Base-by-base conservation (phyloP, 2,888 invertebrate genomes). In the Crioceris asparagi region DNA sequence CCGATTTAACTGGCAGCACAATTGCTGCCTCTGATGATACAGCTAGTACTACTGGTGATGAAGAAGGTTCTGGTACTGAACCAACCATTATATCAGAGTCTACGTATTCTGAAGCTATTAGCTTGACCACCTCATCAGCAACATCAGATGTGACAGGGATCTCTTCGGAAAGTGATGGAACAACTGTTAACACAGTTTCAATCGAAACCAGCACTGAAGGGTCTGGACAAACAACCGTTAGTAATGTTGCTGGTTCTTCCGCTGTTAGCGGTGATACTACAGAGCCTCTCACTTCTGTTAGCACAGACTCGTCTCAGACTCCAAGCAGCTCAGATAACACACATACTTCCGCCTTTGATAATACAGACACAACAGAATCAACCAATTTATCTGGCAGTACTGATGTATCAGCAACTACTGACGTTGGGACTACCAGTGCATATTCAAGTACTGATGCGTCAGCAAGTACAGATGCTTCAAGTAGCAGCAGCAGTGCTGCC, bases 51-150 rank as follows among this genome's bases (percentile, higher is more conserved):
- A 14, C 27, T 31, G 49, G 48, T 23, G 40, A 47, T 17, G 45
- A 40, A 26, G 52, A 49, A 38, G 51, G 50, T 6, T 53, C 54
- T 11, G 50, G 51, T 5, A 41, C 36, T 29, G 45, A 40, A 10
- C 37, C 41, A 17, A 44, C 33, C 21, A 11, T n/a, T 14, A 25
- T 25, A 29, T 31, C 27, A 4, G 31, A 25, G 19, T 18, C 17
- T 10, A 8, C 25, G 6, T 38, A 40, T 4, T 30, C 40, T n/a
- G 44, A 41, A 11, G n/a, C 19, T 26, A 30, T 32, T n/a, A n/a
- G n/a, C n/a, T n/a, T n/a, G n/a, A n/a, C n/a, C n/a, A n/a, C n/a
- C n/a, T n/a, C n/a, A n/a, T n/a, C n/a, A n/a, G n/a, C n/a, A n/a
- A n/a, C n/a, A n/a, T n/a, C n/a, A n/a, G n/a, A n/a, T n/a, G n/a